Evolutionary conservation across 2,888 invertebrate species (phyloP), one percentile per base, ranked within the genome.

Genomic region (Sesia bembeciformis): DNA sequence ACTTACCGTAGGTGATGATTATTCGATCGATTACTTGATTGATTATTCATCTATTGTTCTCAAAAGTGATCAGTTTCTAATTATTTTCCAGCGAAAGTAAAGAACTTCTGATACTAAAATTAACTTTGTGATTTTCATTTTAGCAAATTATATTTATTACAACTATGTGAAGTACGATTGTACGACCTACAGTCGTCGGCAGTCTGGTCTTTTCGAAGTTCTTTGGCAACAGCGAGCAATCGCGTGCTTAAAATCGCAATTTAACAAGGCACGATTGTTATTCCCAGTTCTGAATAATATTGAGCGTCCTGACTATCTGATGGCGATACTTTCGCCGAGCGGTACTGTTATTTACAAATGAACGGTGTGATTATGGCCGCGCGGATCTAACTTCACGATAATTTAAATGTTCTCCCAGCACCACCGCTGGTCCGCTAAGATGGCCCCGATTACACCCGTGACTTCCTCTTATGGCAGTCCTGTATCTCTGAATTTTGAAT

Each of bases 211-310:
- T 23, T 23, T 23, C 23, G 23, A 23, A 23, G 23, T 23, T 23
- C 23, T 23, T n/a, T 46, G 8, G 23, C n/a, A 46, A 4, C 4
- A 8, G 3, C 46, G 46, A 70, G 74, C 76, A 84, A 87, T 86
- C 83, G 79, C 71, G 67, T 66, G 72, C 71, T 73, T 70, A 76
- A 79, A 84, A 86, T 85, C 86, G 74, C 78, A 81, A 75, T 81
- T 86, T 87, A 88, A 88, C 85, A 84, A 88, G 83, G 68, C 85
- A 86, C 86, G 84, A 86, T 87, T 87, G 86, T 88, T 88, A 87
- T 87, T 87, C 85, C 81, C 76, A 84, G 82, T 85, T 87, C 81
- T 85, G 85, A 86, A 88, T 86, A 88, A 87, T 89, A 88, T 88
- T 84, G 85, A 84, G 80, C 74, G 76, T 80, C 74, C 69, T 69